A percentile compares a stretch with the other conserved stretches of the same genome.
These are phyloP conservation scores for Drosophila imparisetae DNA, from an alignment of 2,888 invertebrate species.

Conservation along the genomic window DNA sequence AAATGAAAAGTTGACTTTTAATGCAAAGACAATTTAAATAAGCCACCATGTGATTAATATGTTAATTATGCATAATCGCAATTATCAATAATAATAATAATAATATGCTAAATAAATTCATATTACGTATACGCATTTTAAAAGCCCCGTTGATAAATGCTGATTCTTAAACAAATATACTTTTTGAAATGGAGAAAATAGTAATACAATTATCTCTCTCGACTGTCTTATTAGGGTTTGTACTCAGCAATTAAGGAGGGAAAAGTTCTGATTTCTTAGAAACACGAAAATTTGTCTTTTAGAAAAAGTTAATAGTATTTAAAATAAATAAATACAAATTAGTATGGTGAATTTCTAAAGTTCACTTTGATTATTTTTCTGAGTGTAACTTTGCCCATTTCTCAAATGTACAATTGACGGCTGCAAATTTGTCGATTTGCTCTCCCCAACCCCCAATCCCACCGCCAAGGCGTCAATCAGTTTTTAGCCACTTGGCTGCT, in stretches of 20 bases:
- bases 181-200: too few relatives aligned
- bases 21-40: slow-evolving; percentile 35
- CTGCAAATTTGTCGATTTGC: slow-evolving; percentile 24
- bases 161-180: too few relatives aligned
- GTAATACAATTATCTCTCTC: background rate
- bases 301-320: too few relatives aligned
- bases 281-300: too few relatives aligned
- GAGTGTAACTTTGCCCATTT: slow-evolving; percentile 7
- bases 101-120: slow-evolving; percentile 14
- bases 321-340: background rate
- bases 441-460: too few relatives aligned
- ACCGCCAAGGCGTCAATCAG: slow-evolving; percentile 11
- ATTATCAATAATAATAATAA: slow-evolving; percentile 1
- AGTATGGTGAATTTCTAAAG: background rate
- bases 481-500: slow-evolving; percentile 20
- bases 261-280: background rate
- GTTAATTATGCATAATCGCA: slow-evolving; percentile 6
- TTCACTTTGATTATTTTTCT: background rate
- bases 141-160: background rate
- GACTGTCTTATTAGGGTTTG: background rate
- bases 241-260: background rate
- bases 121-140: slow-evolving; percentile 57
- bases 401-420: slow-evolving; percentile 26
- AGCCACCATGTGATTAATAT: slow-evolving; percentile 41
- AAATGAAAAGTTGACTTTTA: slow-evolving; percentile 33